Conservation (phyloP, 2,113 vertebrate genomes). For the Protobothrops flavoviridis region DNA sequence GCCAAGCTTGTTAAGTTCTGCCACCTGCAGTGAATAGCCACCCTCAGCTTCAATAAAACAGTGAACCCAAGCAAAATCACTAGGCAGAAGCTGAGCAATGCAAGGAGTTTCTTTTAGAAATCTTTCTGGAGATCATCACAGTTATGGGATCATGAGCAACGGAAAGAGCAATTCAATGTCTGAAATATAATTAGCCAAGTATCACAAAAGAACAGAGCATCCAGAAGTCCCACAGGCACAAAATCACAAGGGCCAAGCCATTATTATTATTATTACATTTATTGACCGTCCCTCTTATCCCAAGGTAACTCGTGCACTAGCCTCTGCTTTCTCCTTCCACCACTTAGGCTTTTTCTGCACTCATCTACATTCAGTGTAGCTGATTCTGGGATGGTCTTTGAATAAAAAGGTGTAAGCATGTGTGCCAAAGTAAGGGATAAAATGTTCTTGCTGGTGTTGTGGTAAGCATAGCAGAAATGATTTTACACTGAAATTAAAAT, state of each 20-base stretch:
- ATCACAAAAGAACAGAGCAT: background rate
- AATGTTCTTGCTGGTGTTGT: too few relatives aligned
- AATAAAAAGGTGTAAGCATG: background rate
- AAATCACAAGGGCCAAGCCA: background rate
- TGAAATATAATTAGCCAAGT: background rate
- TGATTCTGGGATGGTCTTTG: background rate
- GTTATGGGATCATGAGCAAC: background rate
- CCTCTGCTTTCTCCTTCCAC: background rate
- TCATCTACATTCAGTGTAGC: background rate
- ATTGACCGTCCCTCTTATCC: background rate
- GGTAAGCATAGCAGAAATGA: too few relatives aligned
- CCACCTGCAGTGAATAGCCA: background rate
- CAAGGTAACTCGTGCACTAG: too few relatives aligned
- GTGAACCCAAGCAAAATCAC: background rate
- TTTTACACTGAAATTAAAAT: background rate
- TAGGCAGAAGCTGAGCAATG: background rate
- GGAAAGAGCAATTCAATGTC: background rate
- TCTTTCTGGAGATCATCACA: background rate
- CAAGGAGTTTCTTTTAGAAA: background rate
- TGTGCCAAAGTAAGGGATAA: background rate
- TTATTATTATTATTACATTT: too few relatives aligned
- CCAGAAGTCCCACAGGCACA: background rate
- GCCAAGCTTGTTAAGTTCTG: background rate
- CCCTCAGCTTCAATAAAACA: background rate
- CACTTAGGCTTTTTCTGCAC: background rate